phyloP scores from a whole-genome alignment of 2,888 invertebrate genomes.

The Drosophila dives region DNA sequence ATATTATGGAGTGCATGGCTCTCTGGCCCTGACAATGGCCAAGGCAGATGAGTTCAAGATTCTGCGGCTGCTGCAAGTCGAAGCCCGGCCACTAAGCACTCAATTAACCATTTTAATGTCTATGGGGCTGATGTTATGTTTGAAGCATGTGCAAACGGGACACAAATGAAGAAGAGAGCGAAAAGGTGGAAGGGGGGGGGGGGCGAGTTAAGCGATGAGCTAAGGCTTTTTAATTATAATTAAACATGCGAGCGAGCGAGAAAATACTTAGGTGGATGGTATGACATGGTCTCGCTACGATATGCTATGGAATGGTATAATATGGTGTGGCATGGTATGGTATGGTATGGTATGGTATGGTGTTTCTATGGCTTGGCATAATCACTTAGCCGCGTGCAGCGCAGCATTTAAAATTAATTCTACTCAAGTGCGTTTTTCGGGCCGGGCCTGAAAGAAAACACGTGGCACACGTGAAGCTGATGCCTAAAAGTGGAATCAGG shows the following conservation, averaged over 20 bases:
- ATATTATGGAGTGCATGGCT: constrained; percentile 68
- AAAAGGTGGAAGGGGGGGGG: neutral
- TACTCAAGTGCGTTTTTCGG: constrained; percentile 80
- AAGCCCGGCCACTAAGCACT: constrained; percentile 74
- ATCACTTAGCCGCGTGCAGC: constrained; percentile 81
- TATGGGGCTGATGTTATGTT: constrained; percentile 60
- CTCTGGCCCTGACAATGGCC: constrained; percentile 35
- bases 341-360: constrained; percentile 1
- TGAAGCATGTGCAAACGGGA: constrained; percentile 42
- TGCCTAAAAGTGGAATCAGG: neutral
- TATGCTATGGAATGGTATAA: constrained; percentile 8
- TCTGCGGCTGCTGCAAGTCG: constrained; percentile 42
- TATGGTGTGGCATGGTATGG: constrained; percentile 9
- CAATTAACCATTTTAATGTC: constrained; percentile 82
- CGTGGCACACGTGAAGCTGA: constrained; percentile 56
- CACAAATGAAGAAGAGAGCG: neutral
- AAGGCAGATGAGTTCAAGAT: constrained; percentile 56
- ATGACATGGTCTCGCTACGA: constrained; percentile 9
- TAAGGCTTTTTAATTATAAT: constrained; percentile 78
- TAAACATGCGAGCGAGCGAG: constrained; percentile 72
- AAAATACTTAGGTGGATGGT: constrained; percentile 38
- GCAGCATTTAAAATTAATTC: constrained; percentile 82
- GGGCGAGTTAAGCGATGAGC: constrained; percentile 33
- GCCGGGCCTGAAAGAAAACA: constrained; percentile 47
- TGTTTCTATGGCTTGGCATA: constrained; percentile 57